These are phyloP conservation scores for Rhyzopertha dominica DNA, from an alignment of 1,140 invertebrate species.

Conservation along the genomic window DNA sequence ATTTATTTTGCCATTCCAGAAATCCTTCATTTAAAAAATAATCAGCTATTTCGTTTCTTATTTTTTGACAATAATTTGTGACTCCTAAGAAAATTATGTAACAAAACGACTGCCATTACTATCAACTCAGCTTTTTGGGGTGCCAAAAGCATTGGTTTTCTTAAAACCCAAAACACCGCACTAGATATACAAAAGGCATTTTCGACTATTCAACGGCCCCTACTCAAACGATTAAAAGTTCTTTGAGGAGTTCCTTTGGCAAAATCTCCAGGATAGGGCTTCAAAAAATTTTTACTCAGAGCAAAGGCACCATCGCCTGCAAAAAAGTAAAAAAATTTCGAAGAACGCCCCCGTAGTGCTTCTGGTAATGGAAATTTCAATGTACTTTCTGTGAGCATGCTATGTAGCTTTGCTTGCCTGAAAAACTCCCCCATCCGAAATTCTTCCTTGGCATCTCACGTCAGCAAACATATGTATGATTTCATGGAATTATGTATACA, in stretches of 20 bases:
- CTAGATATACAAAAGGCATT: too few relatives aligned
- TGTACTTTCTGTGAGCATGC: not conserved
- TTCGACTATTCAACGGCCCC: too few relatives aligned
- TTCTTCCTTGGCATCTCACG: conserved; percentile 43
- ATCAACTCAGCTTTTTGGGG: conserved; percentile 29
- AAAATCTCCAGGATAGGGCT: too few relatives aligned
- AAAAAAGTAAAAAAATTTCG: not conserved
- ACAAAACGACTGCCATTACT: conserved; percentile 25
- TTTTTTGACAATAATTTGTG: too few relatives aligned
- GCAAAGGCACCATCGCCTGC: too few relatives aligned
- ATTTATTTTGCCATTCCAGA: too few relatives aligned
- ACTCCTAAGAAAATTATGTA: conserved; percentile 38
- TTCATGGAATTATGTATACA: too few relatives aligned
- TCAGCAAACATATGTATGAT: conserved; percentile 44
- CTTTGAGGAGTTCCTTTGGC: too few relatives aligned
- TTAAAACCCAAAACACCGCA: conserved; percentile 40
- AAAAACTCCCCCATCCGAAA: conserved; percentile 42
- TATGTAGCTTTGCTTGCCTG: conserved; percentile 25
- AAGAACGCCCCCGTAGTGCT: not conserved
- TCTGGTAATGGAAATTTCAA: conserved; percentile 5
- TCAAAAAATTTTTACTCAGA: not conserved
- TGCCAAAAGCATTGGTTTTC: conserved; percentile 33
- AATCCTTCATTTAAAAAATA: too few relatives aligned
- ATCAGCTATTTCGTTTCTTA: too few relatives aligned
- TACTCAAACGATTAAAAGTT: too few relatives aligned